A percentile compares a stretch with the other conserved stretches of the same genome.
Evolutionary conservation across 2,113 vertebrate genomes (phyloP).

Genomic region (Saimiri boliviensis): DNA sequence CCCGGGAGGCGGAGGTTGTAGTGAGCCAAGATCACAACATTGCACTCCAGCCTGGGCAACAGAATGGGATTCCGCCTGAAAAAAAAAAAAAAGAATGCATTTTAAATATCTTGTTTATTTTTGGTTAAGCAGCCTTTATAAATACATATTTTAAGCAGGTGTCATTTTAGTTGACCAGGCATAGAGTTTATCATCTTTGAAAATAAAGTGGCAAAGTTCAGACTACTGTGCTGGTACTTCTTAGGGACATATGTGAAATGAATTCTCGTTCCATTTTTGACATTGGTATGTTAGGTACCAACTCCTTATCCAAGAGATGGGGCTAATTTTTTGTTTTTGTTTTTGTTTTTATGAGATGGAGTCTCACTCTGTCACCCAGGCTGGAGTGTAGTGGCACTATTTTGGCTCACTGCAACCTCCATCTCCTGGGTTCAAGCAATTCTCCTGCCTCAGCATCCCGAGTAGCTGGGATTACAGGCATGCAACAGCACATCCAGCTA

Average conservation of each 20-base stretch:
- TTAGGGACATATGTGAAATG: background rate
- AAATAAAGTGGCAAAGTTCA: slow-evolving; percentile 14
- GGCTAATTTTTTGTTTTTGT: background rate
- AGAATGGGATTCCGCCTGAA: too few species aligned
- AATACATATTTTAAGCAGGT: slow-evolving; percentile 16
- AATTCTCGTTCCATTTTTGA: background rate
- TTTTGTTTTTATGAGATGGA: too few species aligned
- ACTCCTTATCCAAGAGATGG: background rate
- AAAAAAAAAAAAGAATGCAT: background rate
- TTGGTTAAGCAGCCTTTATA: background rate
- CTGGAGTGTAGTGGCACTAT: too few species aligned
- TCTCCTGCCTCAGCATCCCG: too few species aligned
- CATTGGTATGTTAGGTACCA: background rate
- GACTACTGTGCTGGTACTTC: background rate
- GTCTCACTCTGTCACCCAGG: too few species aligned
- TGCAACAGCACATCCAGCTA: too few species aligned
- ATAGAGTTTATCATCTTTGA: slow-evolving; percentile 34
- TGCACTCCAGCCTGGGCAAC: too few species aligned
- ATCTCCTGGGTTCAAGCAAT: too few species aligned
- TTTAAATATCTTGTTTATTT: background rate
- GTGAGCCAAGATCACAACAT: too few species aligned
- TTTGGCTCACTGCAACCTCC: too few species aligned
- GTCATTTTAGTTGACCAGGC: background rate
- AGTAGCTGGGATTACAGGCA: too few species aligned
- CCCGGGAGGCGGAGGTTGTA: too few species aligned